Evolutionary conservation across 2,888 invertebrate species (phyloP), one percentile per base, ranked within the genome.

Genomic region (Cybosia mesomella): DNA sequence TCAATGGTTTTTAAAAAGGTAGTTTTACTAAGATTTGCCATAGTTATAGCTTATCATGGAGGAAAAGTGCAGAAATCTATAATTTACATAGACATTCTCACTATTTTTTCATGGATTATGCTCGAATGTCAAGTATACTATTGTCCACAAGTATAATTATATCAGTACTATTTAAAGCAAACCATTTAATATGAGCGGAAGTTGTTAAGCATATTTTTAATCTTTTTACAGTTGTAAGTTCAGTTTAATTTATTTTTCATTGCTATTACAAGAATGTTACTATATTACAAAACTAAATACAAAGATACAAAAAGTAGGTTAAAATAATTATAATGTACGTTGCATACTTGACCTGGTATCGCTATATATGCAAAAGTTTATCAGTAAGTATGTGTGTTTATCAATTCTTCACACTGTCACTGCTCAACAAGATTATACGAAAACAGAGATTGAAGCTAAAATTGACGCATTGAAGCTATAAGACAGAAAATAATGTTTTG

Each of bases 371-470:
- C 18, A 43, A 18, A 18, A 43, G 0, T 18, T 18, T 18, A 43
- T 43, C 18, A 43, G 39, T 39, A 2, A 39, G 43, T 39, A 18
- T 43, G 5, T 43, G 7, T 43, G 43, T 43, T 43, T 43, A 18
- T 43, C 10, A 43, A 15, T 18, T 43, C 18, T 18, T 18, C 1
- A 43, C 18, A 43, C 43, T 43, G 18, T 43, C 18, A 43, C 43
- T 43, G 43, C 43, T 43, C 5, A 65, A 66, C 72, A 61, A n/a
- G 69, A 59, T 28, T 28, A 4, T 2, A 28, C 3, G 5, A 5
- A 28, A 28, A 28, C 28, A 28, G 2, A 28, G 28, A 28, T 28
- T 28, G 28, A 28, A 28, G 28, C 5, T 28, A n/a, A n/a, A n/a
- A n/a, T n/a, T n/a, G n/a, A n/a, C n/a, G n/a, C n/a, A n/a, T n/a